Percentiles rank a stretch among this genome's conserved stretches.
Conservation (phyloP, 2,888 invertebrate genomes). For the Phortica magna region DNA sequence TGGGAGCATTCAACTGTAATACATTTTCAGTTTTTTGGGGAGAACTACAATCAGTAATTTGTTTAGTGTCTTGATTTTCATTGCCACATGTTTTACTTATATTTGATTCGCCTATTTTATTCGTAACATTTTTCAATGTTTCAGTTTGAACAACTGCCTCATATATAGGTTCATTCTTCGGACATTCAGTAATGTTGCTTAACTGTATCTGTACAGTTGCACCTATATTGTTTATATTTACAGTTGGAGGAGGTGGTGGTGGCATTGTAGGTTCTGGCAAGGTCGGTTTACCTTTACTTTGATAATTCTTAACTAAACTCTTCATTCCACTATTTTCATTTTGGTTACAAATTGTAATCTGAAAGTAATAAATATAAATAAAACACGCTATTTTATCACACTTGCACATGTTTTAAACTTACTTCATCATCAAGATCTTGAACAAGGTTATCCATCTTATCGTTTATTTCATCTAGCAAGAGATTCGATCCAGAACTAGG, state of each 20-base stretch:
- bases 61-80: constrained; percentile 14
- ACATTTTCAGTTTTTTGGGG: neutral
- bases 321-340: constrained; percentile 79
- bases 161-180: constrained; percentile 87
- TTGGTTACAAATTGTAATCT: constrained; percentile 83
- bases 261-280: constrained; percentile 88
- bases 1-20: neutral
- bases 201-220: neutral
- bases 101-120: constrained; percentile 51
- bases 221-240: constrained; percentile 36
- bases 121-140: constrained; percentile 46
- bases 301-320: constrained; percentile 57
- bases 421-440: constrained; percentile 90
- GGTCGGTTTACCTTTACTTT: constrained; percentile 79
- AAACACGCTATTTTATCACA: neutral
- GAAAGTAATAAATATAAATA: constrained; percentile 41
- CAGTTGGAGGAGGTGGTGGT: constrained; percentile 83
- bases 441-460: constrained; percentile 89
- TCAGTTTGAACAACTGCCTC: constrained; percentile 89
- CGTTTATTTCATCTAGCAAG: constrained; percentile 89
- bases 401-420: constrained; percentile 33
- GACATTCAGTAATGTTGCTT: neutral
- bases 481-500: constrained; percentile 82
- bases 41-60: neutral
- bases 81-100: neutral